Conservation (phyloP, 2,797 vertebrate species). For the Harpagifer antarcticus region DNA sequence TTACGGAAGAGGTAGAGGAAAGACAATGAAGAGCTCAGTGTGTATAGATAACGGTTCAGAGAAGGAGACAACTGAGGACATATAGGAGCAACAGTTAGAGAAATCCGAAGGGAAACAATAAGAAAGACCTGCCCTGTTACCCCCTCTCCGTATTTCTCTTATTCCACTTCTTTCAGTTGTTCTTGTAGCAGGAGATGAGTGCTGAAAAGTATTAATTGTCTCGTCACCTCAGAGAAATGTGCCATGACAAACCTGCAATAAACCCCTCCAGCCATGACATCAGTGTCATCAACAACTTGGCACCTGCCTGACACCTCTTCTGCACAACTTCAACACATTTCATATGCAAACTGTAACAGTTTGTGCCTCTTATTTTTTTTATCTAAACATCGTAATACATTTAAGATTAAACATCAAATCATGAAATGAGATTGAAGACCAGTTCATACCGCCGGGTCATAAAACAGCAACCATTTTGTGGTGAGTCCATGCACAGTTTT, state of each 20-base stretch:
- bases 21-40: conserved; percentile 56
- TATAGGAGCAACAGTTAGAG: conserved; percentile 58
- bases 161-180: conserved; percentile 38
- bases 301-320: conserved; percentile 33
- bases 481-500: neutral
- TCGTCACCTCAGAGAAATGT: conserved; percentile 58
- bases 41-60: conserved; percentile 55
- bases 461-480: neutral
- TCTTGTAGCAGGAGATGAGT: conserved; percentile 50
- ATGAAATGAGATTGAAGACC: neutral
- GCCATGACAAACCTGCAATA: conserved; percentile 43
- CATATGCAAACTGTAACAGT: conserved; percentile 14
- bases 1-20: conserved; percentile 38
- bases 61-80: conserved; percentile 54
- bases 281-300: conserved; percentile 31
- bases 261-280: conserved; percentile 30
- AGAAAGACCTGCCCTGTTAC: conserved; percentile 54
- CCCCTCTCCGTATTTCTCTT: conserved; percentile 18
- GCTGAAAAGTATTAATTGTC: conserved; percentile 62
- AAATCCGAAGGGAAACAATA: conserved; percentile 63
- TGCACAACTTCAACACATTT: conserved; percentile 8
- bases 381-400: conserved; percentile 2
- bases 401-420: neutral
- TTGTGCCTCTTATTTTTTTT: conserved; percentile 19
- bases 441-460: neutral